phyloP scores from a whole-genome alignment of 2,888 invertebrate species.

The Sisyra nigra region DNA sequence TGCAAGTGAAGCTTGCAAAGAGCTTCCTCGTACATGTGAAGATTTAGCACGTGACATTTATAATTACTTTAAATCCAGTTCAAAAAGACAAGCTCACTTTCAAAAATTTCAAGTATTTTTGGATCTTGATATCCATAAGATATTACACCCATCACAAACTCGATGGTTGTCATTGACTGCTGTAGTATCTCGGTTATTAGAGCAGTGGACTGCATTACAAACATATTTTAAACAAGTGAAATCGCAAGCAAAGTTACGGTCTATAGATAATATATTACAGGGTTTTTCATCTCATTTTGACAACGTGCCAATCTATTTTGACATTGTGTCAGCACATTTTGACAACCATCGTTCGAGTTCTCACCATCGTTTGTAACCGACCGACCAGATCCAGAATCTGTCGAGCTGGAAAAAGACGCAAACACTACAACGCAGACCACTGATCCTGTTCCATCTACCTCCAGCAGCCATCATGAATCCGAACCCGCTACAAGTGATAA shows the following conservation, averaged over 20 bases:
- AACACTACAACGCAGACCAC: constrained; percentile 2
- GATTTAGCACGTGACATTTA: constrained; percentile 17
- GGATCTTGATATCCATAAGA: constrained; percentile 12
- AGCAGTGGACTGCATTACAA: constrained; percentile 17
- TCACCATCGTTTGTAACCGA: constrained; percentile 8
- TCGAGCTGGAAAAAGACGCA: neutral
- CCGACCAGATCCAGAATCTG: constrained; percentile 7
- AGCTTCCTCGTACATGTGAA: constrained; percentile 16
- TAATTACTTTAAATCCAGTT: constrained; percentile 14
- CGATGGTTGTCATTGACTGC: constrained; percentile 17
- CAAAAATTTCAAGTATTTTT: constrained; percentile 16
- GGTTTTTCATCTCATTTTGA: too few relatives aligned
- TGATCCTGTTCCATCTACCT: constrained; percentile 11
- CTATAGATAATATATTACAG: constrained; percentile 12
- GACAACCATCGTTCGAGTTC: too few relatives aligned
- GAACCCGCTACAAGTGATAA: constrained; percentile 13
- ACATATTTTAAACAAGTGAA: constrained; percentile 15
- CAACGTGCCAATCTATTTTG: too few relatives aligned
- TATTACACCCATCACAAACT: constrained; percentile 16
- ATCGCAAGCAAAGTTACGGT: constrained; percentile 10
- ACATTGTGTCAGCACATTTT: too few relatives aligned
- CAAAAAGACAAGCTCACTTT: constrained; percentile 13
- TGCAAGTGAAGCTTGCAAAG: constrained; percentile 18
- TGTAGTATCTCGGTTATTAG: constrained; percentile 16
- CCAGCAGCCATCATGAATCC: constrained; percentile 14